Evolutionary conservation across 1,140 invertebrate species (phyloP), one percentile per base, ranked within the genome.

Genomic region (Phymastichus coffea): DNA sequence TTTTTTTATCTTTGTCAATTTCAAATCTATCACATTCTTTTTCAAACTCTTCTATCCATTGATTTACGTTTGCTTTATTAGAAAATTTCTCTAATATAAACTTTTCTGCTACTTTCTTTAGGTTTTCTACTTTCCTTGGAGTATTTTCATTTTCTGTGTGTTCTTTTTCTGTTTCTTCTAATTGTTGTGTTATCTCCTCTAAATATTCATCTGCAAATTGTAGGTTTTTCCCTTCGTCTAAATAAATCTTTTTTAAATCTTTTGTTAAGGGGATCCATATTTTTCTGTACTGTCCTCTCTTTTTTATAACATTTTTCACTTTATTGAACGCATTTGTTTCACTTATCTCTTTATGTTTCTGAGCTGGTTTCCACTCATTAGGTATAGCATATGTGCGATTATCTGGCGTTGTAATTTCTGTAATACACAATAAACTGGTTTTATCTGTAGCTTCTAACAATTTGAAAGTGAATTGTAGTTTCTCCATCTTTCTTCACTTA

Each of bases 1-100:
- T 52, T 40, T 38, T 28, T 12, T 19, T 19, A 53, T 30, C 25
- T 28, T 53, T 4, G 2, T 4, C 28, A 19, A 53, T 28, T 9
- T 28, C 3, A 4, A 40, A 53, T 40, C 51, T 15, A 17, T 8
- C 15, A 19, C 51, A 53, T 17, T 53, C 51, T 3, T 40, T 28
- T 41, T 53, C 37, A 53, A 53, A 53, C n/a, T 10, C 12, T n/a
- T 12, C 14, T 25, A 52, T 52, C 49, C 49, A 52, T 12, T 53
- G 37, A 8, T 26, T 28, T 1, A 37, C 33, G 20, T 38, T 52
- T 1, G 33, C 2, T 41, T 41, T 53, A 12, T 20, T 40, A 4
- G 3, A 23, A 37, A 49, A 44, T 52, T 52, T 59, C 3, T 33
- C 9, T 1, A 35, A 10, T 3, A 14, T 26, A 35, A 52, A 59